phyloP scores from a whole-genome alignment of 2,888 invertebrate genomes.

The Caenorhabditis panamensis region DNA sequence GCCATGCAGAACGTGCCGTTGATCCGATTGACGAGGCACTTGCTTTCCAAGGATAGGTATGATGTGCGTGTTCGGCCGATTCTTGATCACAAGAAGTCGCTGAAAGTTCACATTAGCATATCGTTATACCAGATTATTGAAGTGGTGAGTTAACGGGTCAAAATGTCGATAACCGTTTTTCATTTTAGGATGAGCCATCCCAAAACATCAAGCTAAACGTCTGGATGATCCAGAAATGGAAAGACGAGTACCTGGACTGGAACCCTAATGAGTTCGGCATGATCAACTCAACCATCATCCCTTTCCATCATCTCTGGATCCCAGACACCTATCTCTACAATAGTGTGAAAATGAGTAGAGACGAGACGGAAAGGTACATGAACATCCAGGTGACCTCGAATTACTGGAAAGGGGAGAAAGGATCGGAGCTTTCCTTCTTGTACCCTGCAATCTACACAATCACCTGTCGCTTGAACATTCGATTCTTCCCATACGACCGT shows the following conservation, averaged over 20 bases:
- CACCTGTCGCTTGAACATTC: constrained; percentile 76
- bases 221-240: constrained; percentile 83
- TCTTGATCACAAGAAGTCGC: constrained; percentile 72
- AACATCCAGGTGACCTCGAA: constrained; percentile 75
- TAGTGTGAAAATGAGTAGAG: constrained; percentile 79
- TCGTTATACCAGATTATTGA: constrained; percentile 78
- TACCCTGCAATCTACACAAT: constrained; percentile 80
- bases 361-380: constrained; percentile 81
- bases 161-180: constrained; percentile 1
- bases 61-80: constrained; percentile 79
- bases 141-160: constrained; percentile 58
- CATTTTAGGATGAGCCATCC: constrained; percentile 82
- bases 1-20: constrained; percentile 75
- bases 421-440: constrained; percentile 76
- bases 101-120: constrained; percentile 78
- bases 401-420: constrained; percentile 74
- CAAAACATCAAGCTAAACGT: constrained; percentile 83
- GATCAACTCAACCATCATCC: constrained; percentile 79
- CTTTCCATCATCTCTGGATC: constrained; percentile 77
- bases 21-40: constrained; percentile 75
- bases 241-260: constrained; percentile 79
- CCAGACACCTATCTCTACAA: constrained; percentile 80
- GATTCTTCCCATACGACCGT: constrained; percentile 80
- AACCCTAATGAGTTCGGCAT: constrained; percentile 69
- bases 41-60: constrained; percentile 75